These are phyloP conservation scores for Drosophila truncata DNA, from an alignment of 1,140 invertebrate genomes.

Conservation along the genomic window DNA sequence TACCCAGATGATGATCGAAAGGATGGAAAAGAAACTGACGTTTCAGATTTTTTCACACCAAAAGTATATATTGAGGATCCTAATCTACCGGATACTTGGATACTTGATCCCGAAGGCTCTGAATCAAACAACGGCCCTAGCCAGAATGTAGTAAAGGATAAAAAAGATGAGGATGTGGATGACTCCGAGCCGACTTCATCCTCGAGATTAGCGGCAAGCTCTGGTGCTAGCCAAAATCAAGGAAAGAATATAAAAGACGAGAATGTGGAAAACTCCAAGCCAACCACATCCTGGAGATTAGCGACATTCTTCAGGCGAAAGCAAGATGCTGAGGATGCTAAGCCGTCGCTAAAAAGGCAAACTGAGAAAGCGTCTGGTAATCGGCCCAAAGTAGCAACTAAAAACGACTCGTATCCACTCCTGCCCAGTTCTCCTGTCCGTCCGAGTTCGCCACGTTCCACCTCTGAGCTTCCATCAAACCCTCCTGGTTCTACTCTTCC, in stretches of 20 bases:
- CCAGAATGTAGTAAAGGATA: background rate
- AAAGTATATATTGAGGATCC: slow-evolving; percentile 10
- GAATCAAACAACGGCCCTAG: too few species aligned
- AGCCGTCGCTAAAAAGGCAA: background rate
- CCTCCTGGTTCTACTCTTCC: background rate
- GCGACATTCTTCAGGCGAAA: background rate
- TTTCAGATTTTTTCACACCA: background rate
- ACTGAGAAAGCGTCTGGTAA: background rate
- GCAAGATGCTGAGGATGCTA: background rate
- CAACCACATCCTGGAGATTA: background rate
- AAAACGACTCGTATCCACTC: background rate
- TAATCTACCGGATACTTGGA: background rate
- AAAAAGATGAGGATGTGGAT: too few species aligned
- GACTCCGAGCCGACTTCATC: too few species aligned
- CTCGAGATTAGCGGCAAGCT: background rate
- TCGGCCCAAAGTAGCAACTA: background rate
- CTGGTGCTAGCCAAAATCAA: background rate
- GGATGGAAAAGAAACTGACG: background rate
- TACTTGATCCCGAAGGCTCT: background rate
- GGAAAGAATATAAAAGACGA: too few species aligned
- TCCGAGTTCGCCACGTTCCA: background rate
- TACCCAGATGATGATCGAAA: background rate
- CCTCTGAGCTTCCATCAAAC: background rate
- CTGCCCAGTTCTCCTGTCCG: background rate
- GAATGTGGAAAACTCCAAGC: background rate